Evolutionary conservation across 2,888 invertebrate genomes (phyloP).

Genomic region (Julus scanicus): DNA sequence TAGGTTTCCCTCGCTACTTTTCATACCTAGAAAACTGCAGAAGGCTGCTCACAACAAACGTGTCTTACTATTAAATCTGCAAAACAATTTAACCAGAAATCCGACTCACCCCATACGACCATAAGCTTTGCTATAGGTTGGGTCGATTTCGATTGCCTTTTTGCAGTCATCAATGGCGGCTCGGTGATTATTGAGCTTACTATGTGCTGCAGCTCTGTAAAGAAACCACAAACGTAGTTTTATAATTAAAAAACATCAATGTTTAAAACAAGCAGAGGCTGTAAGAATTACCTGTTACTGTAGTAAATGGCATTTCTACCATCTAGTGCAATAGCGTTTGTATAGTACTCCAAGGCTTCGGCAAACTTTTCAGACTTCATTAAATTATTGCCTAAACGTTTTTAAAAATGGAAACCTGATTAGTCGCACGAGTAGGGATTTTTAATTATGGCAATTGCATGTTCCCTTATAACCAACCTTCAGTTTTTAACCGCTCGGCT

Average conservation of each 20-base stretch:
- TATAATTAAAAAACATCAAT: background rate
- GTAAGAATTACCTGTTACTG: slow-evolving; percentile 77
- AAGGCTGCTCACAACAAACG: no score
- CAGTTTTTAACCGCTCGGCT: slow-evolving; percentile 87
- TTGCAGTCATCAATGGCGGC: slow-evolving; percentile 91
- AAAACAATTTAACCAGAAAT: no score
- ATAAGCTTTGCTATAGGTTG: slow-evolving; percentile 94
- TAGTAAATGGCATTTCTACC: slow-evolving; percentile 92
- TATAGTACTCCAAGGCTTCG: slow-evolving; percentile 66
- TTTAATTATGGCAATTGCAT: background rate
- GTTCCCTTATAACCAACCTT: slow-evolving; percentile 72
- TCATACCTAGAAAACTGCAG: no score
- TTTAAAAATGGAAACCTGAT: slow-evolving; percentile 10
- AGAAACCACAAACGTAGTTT: background rate
- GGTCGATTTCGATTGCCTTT: slow-evolving; percentile 87
- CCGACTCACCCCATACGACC: slow-evolving; percentile 80
- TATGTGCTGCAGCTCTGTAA: slow-evolving; percentile 88
- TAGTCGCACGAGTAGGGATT: background rate
- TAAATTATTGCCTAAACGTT: slow-evolving; percentile 69
- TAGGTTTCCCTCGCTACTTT: no score
- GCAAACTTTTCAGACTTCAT: slow-evolving; percentile 83
- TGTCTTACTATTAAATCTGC: no score
- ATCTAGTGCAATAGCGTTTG: slow-evolving; percentile 87
- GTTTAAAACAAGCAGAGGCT: background rate
- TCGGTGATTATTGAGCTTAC: slow-evolving; percentile 84